These are phyloP conservation scores for Pycnonotus jocosus DNA, from an alignment of 2,113 vertebrate genomes.

Conservation along the genomic window DNA sequence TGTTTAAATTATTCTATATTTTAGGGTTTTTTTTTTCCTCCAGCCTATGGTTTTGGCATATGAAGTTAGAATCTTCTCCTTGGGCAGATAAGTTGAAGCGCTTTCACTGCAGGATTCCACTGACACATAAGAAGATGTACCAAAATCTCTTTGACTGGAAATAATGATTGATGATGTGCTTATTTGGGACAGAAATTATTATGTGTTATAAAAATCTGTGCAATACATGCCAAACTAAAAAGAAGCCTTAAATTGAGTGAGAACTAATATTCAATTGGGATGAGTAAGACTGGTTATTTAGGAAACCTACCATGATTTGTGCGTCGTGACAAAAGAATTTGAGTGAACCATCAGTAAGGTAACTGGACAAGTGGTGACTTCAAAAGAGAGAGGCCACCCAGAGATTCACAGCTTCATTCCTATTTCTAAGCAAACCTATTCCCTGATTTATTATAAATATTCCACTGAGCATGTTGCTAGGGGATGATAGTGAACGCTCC, in stretches of 20 bases:
- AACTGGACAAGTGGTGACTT: not conserved
- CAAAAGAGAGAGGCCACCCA: not conserved
- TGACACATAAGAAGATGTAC: not conserved
- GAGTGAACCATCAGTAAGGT: not conserved
- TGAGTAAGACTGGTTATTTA: not conserved
- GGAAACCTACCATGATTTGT: not conserved
- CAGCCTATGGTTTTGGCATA: not conserved
- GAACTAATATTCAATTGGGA: not conserved
- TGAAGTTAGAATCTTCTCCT: not conserved
- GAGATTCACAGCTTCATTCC: not conserved
- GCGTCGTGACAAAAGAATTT: not conserved
- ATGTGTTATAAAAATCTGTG: not conserved
- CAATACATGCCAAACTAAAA: not conserved
- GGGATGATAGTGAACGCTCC: not conserved
- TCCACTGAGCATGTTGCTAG: not conserved
- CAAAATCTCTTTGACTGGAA: conserved; percentile 4
- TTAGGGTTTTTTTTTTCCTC: not conserved
- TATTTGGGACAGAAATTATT: conserved; percentile 2
- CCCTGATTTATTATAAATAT: not conserved
- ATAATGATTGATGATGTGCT: not conserved
- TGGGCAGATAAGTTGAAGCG: not conserved
- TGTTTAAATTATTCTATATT: not conserved
- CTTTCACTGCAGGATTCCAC: not conserved
- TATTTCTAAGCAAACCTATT: not conserved
- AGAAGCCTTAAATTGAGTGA: not conserved